Percentiles rank a stretch among this genome's conserved stretches.
These are phyloP conservation scores for Hydraecia micacea DNA, from an alignment of 2,888 invertebrate species.

Conservation along the genomic window DNA sequence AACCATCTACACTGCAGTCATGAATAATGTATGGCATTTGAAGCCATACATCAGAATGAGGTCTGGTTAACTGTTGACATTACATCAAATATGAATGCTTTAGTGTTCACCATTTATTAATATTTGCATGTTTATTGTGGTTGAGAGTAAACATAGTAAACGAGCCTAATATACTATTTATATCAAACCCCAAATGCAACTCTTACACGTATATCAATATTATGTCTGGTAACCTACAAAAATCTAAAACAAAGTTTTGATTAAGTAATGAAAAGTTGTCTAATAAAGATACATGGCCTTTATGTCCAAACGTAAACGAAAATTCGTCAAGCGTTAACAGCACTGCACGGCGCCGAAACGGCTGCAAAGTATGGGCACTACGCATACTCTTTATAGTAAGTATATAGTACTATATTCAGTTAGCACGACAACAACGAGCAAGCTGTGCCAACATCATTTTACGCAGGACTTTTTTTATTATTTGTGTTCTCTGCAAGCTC, in stretches of 20 bases:
- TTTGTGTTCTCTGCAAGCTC: constrained; percentile 3
- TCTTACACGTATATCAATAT: neutral
- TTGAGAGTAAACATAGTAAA: neutral
- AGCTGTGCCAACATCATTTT: constrained; percentile 68
- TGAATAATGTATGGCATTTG: constrained; percentile 35
- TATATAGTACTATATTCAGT: constrained; percentile 44
- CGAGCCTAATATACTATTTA: neutral
- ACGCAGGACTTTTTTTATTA: constrained; percentile 38
- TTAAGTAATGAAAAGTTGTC: neutral
- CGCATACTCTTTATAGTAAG: constrained; percentile 53
- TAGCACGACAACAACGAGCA: constrained; percentile 59
- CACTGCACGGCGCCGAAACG: constrained; percentile 47
- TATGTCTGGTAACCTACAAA: neutral
- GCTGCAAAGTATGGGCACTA: constrained; percentile 45
- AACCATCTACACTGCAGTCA: constrained; percentile 17
- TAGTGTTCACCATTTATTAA: neutral
- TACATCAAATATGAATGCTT: constrained; percentile 16
- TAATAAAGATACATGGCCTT: neutral
- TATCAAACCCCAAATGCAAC: neutral
- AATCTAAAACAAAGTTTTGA: neutral
- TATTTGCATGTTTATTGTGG: constrained; percentile 6
- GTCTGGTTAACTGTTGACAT: constrained; percentile 9
- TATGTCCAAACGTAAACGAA: neutral
- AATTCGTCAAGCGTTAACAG: constrained; percentile 16
- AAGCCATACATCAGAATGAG: constrained; percentile 9